These are phyloP conservation scores for Solea senegalensis DNA, from an alignment of 2,113 vertebrate species.

Conservation along the genomic window DNA sequence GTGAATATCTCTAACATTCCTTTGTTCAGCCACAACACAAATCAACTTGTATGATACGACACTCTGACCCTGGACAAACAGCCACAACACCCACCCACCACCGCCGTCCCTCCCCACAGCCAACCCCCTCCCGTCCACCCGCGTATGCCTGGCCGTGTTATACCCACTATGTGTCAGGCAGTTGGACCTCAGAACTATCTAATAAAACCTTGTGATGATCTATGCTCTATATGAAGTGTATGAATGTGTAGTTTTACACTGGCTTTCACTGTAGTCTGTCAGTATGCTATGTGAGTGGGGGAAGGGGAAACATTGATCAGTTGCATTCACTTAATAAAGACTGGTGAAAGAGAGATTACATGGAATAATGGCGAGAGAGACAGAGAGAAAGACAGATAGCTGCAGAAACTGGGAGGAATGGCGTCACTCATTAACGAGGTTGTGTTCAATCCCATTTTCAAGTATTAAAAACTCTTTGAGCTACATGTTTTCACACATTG, in stretches of 20 bases:
- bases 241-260: constrained; percentile 48
- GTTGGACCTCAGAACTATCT: constrained; percentile 43
- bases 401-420: constrained; percentile 60
- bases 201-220: background rate
- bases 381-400: constrained; percentile 43
- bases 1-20: constrained; percentile 51
- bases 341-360: constrained; percentile 53
- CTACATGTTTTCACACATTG: background rate
- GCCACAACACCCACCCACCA: constrained; percentile 16
- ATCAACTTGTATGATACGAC: constrained; percentile 49
- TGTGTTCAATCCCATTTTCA: constrained; percentile 10
- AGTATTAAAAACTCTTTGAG: background rate
- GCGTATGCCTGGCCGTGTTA: constrained; percentile 70
- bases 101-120: constrained; percentile 19
- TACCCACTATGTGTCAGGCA: constrained; percentile 67
- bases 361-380: constrained; percentile 39
- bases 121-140: constrained; percentile 67
- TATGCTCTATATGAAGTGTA: constrained; percentile 34
- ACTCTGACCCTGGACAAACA: constrained; percentile 23
- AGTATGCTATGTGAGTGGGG: constrained; percentile 79
- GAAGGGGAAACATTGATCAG: constrained; percentile 67
- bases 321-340: constrained; percentile 66
- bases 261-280: constrained; percentile 83
- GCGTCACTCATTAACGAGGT: constrained; percentile 30
- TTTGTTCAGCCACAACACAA: constrained; percentile 57